Percentiles rank a stretch among this genome's conserved stretches.
Evolutionary conservation across 2,797 vertebrate genomes (phyloP).

Genomic region (Phoebastria nigripes): DNA sequence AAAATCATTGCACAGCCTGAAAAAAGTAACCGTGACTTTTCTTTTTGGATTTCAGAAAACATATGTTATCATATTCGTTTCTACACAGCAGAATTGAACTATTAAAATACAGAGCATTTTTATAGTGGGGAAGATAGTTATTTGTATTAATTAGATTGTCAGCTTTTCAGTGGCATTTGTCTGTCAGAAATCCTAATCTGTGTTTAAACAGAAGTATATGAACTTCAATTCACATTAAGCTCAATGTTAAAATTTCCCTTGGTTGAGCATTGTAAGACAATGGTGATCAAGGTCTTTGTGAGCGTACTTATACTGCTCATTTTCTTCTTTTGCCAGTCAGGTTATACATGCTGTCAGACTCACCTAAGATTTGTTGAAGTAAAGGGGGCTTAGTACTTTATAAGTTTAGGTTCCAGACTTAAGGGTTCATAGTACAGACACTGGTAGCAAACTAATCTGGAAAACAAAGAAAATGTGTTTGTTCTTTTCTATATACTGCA

Average conservation of each 20-base stretch:
- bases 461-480: background rate
- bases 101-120: conserved; percentile 46
- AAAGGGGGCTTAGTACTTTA: background rate
- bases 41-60: conserved; percentile 43
- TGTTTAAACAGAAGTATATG: conserved; percentile 77
- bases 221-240: conserved; percentile 73
- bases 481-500: background rate
- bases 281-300: conserved; percentile 21
- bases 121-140: conserved; percentile 62
- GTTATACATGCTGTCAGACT: background rate
- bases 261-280: conserved; percentile 46
- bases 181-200: conserved; percentile 77
- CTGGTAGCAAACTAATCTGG: background rate
- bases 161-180: conserved; percentile 73
- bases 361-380: background rate
- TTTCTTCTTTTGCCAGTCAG: background rate
- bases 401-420: background rate
- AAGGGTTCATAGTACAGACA: background rate
- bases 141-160: conserved; percentile 75
- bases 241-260: conserved; percentile 68
- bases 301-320: background rate
- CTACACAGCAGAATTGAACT: conserved; percentile 1
- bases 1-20: background rate
- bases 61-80: background rate
- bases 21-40: background rate